Base-by-base conservation (phyloP, 2,888 invertebrate genomes). In the Napeogenes sylphis region DNA sequence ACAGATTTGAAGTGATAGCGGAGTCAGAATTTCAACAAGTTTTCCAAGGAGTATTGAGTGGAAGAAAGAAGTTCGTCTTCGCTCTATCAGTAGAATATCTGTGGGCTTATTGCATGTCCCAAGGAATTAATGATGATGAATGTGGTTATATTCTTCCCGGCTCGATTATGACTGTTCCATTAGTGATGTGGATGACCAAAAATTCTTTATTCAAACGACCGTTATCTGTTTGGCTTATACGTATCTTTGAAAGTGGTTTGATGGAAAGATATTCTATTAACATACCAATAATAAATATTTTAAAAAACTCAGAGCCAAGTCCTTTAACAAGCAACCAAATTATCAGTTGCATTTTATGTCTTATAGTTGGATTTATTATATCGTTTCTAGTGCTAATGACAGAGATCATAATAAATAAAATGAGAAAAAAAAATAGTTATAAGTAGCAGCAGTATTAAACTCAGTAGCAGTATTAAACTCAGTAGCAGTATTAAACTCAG, bases 81-180 rank as follows among this genome's bases (percentile, higher is more conserved):
- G 85, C 87, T 2, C 78, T 82, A 2, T 84, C 83, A 33, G 67
- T 86, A 56, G 85, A 87, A 65, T 86, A 84, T 57, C 82, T 83
- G 33, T 79, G 78, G 71, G 79, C 82, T 2, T 80, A 78, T 59
- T 87, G 86, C 51, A 59, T 81, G 5, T 70, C 80, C 0, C 76
- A 75, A 45, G 84, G 82, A 0, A 81, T 79, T 63, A 81, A 78
- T 13, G 84, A 82, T 13, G 74, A 78, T n/a, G 81, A 81, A 61
- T 86, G 87, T 67, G 86, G 83, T 0, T 78, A 84, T 58, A 68
- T 85, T 2, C 73, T 87, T 3, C 78, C 84, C 0, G 85, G 86
- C 59, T 83, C 83, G 0, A 85, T 87, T 38, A 73, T 87, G 72
- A 81, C 82, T 1, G 75, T 84, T 4, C 85, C 86, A 5, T 71